Conservation (phyloP, 2,113 vertebrate genomes). For the Scomber scombrus region DNA sequence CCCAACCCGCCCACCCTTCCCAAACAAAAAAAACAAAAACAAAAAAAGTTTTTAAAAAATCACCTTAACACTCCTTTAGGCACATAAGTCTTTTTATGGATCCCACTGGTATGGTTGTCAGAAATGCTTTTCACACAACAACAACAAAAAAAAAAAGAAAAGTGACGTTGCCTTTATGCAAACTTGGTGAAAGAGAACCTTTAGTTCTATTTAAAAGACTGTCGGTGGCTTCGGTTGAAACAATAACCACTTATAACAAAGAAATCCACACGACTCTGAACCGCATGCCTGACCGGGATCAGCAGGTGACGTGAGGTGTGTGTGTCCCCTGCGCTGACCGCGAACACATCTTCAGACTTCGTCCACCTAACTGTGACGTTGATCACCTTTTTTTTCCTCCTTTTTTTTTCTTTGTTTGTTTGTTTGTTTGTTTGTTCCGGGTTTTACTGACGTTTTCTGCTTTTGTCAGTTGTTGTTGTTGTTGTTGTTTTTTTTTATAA, state of each 20-base stretch:
- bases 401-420: background rate
- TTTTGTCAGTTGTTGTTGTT: no score
- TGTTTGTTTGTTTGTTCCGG: slow-evolving; percentile 27
- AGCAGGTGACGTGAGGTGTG: slow-evolving; percentile 29
- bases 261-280: slow-evolving; percentile 50
- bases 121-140: slow-evolving; percentile 74
- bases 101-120: slow-evolving; percentile 71
- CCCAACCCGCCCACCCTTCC: slow-evolving; percentile 2
- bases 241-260: slow-evolving; percentile 37
- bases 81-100: slow-evolving; percentile 77
- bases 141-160: slow-evolving; percentile 10
- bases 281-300: slow-evolving; percentile 59
- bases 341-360: slow-evolving; percentile 32
- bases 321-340: background rate
- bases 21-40: slow-evolving; percentile 21
- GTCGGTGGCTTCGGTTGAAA: slow-evolving; percentile 56
- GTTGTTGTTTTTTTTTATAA: background rate
- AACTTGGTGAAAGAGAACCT: slow-evolving; percentile 45
- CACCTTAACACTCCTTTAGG: slow-evolving; percentile 77
- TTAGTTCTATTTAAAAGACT: slow-evolving; percentile 53
- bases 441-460: slow-evolving; percentile 17
- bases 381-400: slow-evolving; percentile 6
- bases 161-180: slow-evolving; percentile 55
- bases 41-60: slow-evolving; percentile 23
- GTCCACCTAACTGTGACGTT: slow-evolving; percentile 44